phyloP scores from a whole-genome alignment of 2,113 vertebrate species.

The Scalopus aquaticus region DNA sequence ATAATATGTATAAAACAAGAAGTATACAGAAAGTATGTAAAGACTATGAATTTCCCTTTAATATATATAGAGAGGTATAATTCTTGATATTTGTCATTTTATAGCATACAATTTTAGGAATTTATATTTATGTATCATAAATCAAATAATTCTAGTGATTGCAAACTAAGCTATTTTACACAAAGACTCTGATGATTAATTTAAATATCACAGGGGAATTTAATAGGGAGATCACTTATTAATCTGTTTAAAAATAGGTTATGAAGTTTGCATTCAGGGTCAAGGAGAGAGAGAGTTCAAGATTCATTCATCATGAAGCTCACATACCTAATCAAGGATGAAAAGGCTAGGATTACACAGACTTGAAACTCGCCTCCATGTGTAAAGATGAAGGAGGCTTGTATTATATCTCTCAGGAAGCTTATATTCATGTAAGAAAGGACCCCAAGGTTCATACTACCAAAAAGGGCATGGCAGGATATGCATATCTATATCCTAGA shows the following conservation, averaged over 20 bases:
- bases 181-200: neutral
- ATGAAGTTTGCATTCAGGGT: neutral
- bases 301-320: neutral
- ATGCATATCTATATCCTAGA: neutral
- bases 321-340: neutral
- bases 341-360: neutral
- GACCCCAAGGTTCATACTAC: neutral
- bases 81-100: neutral
- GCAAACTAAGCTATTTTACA: neutral
- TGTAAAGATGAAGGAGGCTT: neutral
- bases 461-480: neutral
- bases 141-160: neutral
- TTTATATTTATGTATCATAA: neutral
- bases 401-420: neutral
- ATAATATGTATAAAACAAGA: neutral
- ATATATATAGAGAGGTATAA: neutral
- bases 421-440: neutral
- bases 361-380: neutral
- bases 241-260: neutral
- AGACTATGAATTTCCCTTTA: neutral
- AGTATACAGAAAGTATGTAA: neutral
- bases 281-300: neutral
- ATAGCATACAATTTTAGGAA: neutral
- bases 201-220: neutral
- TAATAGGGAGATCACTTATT: neutral